These are phyloP conservation scores for Cerastis leucographa DNA, from an alignment of 2,888 invertebrate species.

Conservation along the genomic window DNA sequence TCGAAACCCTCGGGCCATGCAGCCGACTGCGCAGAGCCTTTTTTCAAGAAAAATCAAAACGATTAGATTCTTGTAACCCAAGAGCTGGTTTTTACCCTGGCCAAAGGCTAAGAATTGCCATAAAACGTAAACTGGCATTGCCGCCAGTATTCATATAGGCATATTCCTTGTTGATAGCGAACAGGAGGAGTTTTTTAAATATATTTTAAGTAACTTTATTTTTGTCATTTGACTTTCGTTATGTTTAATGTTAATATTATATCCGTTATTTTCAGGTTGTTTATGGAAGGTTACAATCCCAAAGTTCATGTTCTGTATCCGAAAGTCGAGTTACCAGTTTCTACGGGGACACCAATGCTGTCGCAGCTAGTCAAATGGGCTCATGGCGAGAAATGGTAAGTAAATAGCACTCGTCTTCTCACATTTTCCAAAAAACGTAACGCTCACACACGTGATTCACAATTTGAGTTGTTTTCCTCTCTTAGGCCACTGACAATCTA, in stretches of 20 bases:
- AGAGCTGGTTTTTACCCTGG: not conserved
- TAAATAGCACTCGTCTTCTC: not conserved
- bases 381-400: constrained; percentile 92
- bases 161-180: not conserved
- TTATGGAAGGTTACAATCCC: constrained; percentile 93
- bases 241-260: not conserved
- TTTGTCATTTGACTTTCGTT: not conserved
- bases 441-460: not conserved
- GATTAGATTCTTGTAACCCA: not conserved
- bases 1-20: not conserved
- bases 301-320: constrained; percentile 94
- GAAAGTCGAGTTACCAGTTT: constrained; percentile 94
- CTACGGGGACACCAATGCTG: constrained; percentile 95
- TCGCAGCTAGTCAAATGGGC: constrained; percentile 95
- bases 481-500: constrained; percentile 49
- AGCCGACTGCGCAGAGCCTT: not conserved
- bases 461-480: not conserved
- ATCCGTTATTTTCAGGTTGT: constrained; percentile 92
- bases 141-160: too few relatives aligned
- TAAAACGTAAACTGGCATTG: not conserved
- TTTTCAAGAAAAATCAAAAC: not conserved
- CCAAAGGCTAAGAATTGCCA: not conserved
- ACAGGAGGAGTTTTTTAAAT: not conserved
- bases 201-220: not conserved
- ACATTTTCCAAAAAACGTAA: not conserved